Conservation (phyloP, 2,888 invertebrate genomes). For the Matsumyia berberina region DNA sequence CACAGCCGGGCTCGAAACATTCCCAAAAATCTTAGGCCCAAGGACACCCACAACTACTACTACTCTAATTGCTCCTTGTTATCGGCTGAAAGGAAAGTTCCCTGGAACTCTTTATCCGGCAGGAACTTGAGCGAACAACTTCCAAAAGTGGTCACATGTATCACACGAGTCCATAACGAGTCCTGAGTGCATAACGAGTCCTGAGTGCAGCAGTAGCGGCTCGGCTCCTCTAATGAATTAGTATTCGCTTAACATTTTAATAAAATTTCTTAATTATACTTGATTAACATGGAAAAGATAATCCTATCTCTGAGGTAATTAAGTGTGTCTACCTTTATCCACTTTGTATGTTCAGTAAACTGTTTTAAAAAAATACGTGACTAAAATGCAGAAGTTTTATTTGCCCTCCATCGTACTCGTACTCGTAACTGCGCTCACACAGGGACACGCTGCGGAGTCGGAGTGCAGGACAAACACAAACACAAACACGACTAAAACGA, state of each 20-base stretch:
- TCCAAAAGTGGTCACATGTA: background rate
- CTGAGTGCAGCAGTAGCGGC: slow-evolving; percentile 1
- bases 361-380: slow-evolving; percentile 78
- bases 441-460: slow-evolving; percentile 12
- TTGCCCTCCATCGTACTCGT: slow-evolving; percentile 42
- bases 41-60: background rate
- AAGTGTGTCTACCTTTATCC: slow-evolving; percentile 77
- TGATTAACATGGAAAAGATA: slow-evolving; percentile 79
- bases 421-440: background rate
- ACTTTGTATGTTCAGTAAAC: slow-evolving; percentile 76
- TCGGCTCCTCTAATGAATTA: slow-evolving; percentile 72
- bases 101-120: slow-evolving; percentile 23
- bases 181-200: background rate
- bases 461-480: slow-evolving; percentile 71
- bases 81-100: slow-evolving; percentile 26
- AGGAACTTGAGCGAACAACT: background rate
- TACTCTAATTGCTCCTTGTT: slow-evolving; percentile 27
- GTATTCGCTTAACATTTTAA: slow-evolving; percentile 79
- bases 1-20: slow-evolving; percentile 36
- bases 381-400: slow-evolving; percentile 77
- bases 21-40: slow-evolving; percentile 15
- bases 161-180: background rate
- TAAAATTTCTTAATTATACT: slow-evolving; percentile 79
- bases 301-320: slow-evolving; percentile 78
- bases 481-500: slow-evolving; percentile 73